phyloP scores from a whole-genome alignment of 2,797 vertebrate species.

The Pipistrellus pygmaeus region DNA sequence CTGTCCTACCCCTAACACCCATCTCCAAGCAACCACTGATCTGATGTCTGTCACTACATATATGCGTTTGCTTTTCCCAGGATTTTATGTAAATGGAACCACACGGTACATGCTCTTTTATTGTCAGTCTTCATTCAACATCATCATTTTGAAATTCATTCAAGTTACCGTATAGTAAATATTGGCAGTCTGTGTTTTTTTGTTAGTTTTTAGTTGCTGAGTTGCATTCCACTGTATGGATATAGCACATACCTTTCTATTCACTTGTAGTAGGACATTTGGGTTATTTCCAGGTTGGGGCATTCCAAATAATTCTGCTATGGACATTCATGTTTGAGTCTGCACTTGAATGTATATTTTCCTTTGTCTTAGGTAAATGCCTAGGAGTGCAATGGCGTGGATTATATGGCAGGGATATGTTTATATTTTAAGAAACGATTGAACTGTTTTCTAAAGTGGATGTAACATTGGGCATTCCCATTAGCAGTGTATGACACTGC shows the following conservation, averaged over 20 bases:
- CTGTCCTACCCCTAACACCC: background rate
- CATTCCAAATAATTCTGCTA: background rate
- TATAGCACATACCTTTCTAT: background rate
- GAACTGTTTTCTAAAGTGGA: background rate
- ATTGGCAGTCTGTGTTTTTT: background rate
- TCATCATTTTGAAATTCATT: slow-evolving; percentile 1
- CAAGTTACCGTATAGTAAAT: background rate
- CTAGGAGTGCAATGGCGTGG: background rate
- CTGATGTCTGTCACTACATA: background rate
- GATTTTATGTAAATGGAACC: background rate
- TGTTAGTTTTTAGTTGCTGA: background rate
- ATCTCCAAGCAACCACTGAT: background rate
- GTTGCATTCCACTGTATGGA: background rate
- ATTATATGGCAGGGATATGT: background rate
- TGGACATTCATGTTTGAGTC: background rate
- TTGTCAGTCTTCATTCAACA: background rate
- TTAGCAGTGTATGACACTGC: background rate
- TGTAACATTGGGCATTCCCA: background rate
- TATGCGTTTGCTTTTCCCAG: background rate
- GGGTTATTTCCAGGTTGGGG: background rate
- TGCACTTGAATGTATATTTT: background rate
- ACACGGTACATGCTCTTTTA: background rate
- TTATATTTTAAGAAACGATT: background rate
- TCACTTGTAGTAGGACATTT: background rate
- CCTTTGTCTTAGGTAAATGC: background rate